Percentiles rank a stretch among this genome's conserved stretches.
Conservation (phyloP, 2,888 invertebrate genomes). For the Ecdyonurus torrentis region DNA sequence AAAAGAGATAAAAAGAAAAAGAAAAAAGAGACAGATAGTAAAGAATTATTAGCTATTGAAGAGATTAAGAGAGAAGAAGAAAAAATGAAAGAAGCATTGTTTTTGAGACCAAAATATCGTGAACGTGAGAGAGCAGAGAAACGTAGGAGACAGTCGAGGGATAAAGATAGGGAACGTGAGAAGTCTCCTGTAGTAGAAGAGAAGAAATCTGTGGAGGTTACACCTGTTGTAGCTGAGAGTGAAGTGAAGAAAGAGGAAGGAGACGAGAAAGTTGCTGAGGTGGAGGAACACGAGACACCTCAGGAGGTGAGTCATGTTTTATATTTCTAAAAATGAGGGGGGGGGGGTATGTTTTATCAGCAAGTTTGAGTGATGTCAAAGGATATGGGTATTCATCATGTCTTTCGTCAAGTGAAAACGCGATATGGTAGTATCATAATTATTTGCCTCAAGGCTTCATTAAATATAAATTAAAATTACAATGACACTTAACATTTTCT, state of each 20-base stretch:
- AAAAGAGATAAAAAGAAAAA: conserved; percentile 5
- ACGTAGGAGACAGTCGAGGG: not conserved
- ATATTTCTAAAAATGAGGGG: too few relatives aligned
- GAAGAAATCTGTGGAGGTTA: not conserved
- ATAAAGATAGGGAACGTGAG: conserved; percentile 3
- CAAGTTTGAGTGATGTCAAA: too few relatives aligned
- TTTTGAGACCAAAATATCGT: not conserved
- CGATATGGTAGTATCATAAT: too few relatives aligned
- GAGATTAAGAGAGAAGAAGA: conserved; percentile 9
- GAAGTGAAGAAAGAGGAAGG: too few relatives aligned
- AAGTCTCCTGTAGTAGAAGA: not conserved
- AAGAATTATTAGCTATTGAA: conserved; percentile 5
- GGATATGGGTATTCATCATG: too few relatives aligned
- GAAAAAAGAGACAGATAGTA: not conserved
- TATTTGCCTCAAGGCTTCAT: too few relatives aligned
- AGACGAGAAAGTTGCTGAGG: not conserved
- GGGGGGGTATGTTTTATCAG: too few relatives aligned
- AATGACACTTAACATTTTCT: too few relatives aligned
- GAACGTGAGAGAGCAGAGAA: conserved; percentile 3
- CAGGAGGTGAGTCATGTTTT: too few relatives aligned
- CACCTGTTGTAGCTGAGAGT: not conserved
- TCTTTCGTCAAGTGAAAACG: too few relatives aligned
- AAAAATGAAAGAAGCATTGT: conserved; percentile 5
- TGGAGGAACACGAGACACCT: too few relatives aligned
- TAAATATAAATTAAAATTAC: too few relatives aligned